Evolutionary conservation across 1,140 invertebrate species (phyloP).

Genomic region (Parasteatoda tepidariorum): DNA sequence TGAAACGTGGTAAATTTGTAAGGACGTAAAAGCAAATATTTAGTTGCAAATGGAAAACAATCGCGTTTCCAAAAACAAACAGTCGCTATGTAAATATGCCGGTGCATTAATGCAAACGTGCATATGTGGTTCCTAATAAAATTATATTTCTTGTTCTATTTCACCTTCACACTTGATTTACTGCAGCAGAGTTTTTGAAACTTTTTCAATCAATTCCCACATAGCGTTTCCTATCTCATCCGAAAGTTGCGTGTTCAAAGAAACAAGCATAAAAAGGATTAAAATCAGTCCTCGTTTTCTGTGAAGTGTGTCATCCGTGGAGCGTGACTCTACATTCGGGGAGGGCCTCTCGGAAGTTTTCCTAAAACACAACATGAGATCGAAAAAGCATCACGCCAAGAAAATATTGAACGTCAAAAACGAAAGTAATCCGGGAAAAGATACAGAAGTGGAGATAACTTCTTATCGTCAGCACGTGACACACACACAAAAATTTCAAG

Average conservation of each 20-base stretch:
- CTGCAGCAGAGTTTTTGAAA: not conserved
- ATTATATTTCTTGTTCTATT: too few relatives aligned
- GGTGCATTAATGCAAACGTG: too few relatives aligned
- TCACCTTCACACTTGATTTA: too few relatives aligned
- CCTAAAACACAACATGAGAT: not conserved
- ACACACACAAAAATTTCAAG: conserved; percentile 12
- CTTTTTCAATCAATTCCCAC: not conserved
- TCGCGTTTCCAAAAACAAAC: too few relatives aligned
- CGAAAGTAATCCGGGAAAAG: conserved; percentile 22
- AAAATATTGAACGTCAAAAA: conserved; percentile 31
- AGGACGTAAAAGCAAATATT: too few relatives aligned
- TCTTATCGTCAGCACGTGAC: conserved; percentile 28
- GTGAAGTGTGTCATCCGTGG: not conserved
- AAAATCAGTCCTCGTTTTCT: conserved; percentile 6
- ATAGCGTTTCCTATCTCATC: not conserved
- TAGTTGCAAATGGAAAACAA: too few relatives aligned
- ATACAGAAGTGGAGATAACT: not conserved
- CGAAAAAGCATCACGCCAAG: conserved; percentile 4
- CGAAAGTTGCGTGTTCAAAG: not conserved
- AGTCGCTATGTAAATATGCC: too few relatives aligned
- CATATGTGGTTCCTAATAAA: too few relatives aligned
- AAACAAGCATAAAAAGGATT: conserved; percentile 2
- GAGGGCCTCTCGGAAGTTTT: not conserved
- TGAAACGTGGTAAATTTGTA: too few relatives aligned
- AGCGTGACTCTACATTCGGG: conserved; percentile 29